A percentile compares a stretch with the other conserved stretches of the same genome.
Evolutionary conservation across 1,140 invertebrate species (phyloP).

Genomic region (Pogonomyrmex californicus): DNA sequence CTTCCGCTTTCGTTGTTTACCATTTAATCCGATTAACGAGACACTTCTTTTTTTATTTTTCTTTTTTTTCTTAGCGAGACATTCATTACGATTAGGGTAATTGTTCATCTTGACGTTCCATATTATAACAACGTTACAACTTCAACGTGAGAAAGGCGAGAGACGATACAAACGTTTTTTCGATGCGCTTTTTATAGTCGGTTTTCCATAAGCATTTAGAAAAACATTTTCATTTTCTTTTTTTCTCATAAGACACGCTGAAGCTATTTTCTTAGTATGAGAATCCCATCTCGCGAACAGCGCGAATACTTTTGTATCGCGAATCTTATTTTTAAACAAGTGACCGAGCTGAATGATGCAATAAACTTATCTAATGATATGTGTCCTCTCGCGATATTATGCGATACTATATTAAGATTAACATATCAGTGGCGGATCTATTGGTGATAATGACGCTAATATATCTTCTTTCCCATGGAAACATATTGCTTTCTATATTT

Average conservation of each 20-base stretch:
- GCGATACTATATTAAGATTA: conserved; percentile 57
- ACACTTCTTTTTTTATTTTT: conserved; percentile 4
- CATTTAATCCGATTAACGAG: conserved; percentile 27
- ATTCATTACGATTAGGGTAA: conserved; percentile 15
- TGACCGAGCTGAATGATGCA: conserved; percentile 37
- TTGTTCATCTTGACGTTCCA: conserved; percentile 45
- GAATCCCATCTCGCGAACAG: conserved; percentile 11
- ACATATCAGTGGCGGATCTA: conserved; percentile 32
- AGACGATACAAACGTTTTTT: conserved; percentile 20
- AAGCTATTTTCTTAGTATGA: conserved; percentile 12
- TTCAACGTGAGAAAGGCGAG: conserved; percentile 7
- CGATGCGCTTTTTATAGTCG: conserved; percentile 54
- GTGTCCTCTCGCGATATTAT: conserved; percentile 59
- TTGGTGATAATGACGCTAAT: neutral
- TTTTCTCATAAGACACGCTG: conserved; percentile 58
- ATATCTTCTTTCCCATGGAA: neutral
- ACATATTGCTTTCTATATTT: neutral
- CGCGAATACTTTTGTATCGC: conserved; percentile 65
- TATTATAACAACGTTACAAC: conserved; percentile 32
- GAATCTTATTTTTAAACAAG: conserved; percentile 60
- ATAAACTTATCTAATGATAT: conserved; percentile 60
- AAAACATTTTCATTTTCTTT: conserved; percentile 71
- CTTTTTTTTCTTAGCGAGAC: neutral
- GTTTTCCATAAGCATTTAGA: conserved; percentile 76
- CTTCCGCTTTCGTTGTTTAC: conserved; percentile 22